phyloP scores from a whole-genome alignment of 2,888 invertebrate species.

The Synergus gifuensis region DNA sequence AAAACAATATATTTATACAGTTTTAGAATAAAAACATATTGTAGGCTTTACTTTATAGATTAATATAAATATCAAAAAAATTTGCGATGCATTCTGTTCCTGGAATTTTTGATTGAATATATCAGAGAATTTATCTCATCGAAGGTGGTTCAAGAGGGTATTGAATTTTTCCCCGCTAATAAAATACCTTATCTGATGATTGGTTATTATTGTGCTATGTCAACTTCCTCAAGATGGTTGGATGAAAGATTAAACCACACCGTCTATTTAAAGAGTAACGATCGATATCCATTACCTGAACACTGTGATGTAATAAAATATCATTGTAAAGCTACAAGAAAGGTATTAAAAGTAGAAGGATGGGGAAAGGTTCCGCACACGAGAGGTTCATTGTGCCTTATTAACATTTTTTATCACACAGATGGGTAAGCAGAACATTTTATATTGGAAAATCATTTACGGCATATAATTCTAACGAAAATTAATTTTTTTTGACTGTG shows the following conservation, averaged over 20 bases:
- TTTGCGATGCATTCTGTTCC: background rate
- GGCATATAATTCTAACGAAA: background rate
- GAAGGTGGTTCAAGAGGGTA: background rate
- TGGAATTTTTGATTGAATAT: background rate
- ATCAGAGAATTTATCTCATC: background rate
- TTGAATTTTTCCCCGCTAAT: background rate
- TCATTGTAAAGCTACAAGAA: background rate
- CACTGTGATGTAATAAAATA: background rate
- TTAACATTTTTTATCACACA: background rate
- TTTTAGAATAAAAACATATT: no score
- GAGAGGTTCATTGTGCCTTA: background rate
- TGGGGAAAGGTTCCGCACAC: background rate
- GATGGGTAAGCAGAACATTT: background rate
- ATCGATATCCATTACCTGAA: background rate
- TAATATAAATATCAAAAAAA: no score
- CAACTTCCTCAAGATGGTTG: background rate
- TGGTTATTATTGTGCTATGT: conserved; percentile 3
- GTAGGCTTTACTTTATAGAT: no score
- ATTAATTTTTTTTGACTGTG: background rate
- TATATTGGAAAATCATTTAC: background rate
- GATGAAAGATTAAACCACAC: conserved; percentile 1
- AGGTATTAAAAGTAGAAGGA: background rate
- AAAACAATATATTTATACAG: no score
- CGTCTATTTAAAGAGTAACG: background rate
- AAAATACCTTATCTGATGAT: background rate